Evolutionary conservation across 2,888 invertebrate species (phyloP).

Genomic region (Capitulum mitella): DNA sequence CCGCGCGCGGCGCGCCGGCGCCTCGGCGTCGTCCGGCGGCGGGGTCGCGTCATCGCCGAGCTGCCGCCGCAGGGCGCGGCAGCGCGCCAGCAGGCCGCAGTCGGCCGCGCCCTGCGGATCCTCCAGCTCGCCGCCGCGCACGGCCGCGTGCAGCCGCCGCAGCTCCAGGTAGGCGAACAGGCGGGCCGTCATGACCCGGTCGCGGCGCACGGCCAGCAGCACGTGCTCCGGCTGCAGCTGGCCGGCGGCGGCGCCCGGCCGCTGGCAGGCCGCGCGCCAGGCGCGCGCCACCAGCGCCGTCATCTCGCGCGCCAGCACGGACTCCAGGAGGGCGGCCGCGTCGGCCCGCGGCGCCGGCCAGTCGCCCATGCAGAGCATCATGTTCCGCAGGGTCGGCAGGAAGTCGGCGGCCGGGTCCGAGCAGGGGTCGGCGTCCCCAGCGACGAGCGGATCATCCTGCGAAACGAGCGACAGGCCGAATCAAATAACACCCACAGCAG

Average conservation of each 20-base stretch:
- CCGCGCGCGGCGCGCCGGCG: background rate
- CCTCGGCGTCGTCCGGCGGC: background rate
- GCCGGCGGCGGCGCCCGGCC: background rate
- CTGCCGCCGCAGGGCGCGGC: background rate
- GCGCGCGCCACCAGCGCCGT: background rate
- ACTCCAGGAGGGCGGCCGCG: background rate
- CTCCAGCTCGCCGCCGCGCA: background rate
- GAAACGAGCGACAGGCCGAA: no score
- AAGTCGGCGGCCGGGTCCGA: no score
- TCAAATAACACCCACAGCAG: no score
- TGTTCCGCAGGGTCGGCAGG: no score
- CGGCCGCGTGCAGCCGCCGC: background rate
- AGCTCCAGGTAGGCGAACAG: background rate
- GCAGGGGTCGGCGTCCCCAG: no score
- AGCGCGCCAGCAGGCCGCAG: background rate
- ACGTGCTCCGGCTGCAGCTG: background rate
- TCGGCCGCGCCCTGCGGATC: background rate
- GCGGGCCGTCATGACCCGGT: background rate
- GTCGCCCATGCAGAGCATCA: background rate
- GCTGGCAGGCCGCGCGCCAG: no score
- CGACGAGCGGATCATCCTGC: no score
- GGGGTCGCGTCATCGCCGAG: background rate
- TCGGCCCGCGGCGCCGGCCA: background rate
- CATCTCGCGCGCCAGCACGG: background rate
- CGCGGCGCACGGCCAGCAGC: background rate